Base-by-base conservation (phyloP, 2,797 vertebrate genomes). In the Brachyrhaphis roseni region DNA sequence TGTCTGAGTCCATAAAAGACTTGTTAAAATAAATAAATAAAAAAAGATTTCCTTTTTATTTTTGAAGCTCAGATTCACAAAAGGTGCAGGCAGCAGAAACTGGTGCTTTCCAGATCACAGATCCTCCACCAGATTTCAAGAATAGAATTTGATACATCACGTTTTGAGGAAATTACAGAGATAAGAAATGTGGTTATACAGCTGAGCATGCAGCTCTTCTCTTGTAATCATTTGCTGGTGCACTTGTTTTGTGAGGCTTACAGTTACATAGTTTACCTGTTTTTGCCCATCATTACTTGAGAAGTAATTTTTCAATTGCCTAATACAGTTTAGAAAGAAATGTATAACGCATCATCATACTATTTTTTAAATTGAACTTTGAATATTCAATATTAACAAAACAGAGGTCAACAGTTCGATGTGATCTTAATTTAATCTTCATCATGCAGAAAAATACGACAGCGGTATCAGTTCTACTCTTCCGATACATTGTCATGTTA, bases 401-500 rank as follows among this genome's bases (percentile, higher is more conserved):
- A 80, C 34, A 53, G 0, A 49, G 5, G 20, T 13, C 28, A 59
- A n/a, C 31, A 74, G 75, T 76, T 73, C 10, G 18, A 53, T 39
- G 31, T 16, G 6, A 71, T 71, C 41, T 45, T 8, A 23, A 45
- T 45, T 71, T 71, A 71, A 71, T 45, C 2, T 71, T 28, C 23
- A 46, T 71, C 26, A 71, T 28, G 68, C 68, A 71, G 41, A 46
- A 45, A 8, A 41, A 68, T 41, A 12, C 5, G 36, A 66, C 76
- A 34, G 28, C 43, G 64, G 51, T 3, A 31, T 49, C 11, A 78
- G 39, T 11, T 39, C 46, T 78, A 15, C 1, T 79, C 18, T 46
- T 51, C 18, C 6, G 41, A 71, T 74, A 68, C 66, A 71, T 20
- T 57, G 46, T 76, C 28, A 6, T 79, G 51, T 53, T 78, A 79